Base-by-base conservation (phyloP, 2,888 invertebrate genomes). In the Acanthoscelides obtectus region DNA sequence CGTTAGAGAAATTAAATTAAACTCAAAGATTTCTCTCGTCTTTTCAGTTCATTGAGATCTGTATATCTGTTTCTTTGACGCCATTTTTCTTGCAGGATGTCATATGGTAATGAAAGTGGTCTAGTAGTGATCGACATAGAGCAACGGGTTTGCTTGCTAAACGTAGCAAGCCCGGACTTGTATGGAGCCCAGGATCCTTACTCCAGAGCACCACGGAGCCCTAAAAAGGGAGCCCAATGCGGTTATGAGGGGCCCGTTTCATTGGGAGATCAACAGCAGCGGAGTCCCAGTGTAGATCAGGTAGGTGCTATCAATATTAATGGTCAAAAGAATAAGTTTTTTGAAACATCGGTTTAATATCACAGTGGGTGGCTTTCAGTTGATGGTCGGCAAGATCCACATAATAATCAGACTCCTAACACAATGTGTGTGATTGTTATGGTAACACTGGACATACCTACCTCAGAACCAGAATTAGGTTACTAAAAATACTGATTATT, bases 101-200 rank as follows among this genome's bases (percentile, higher is more conserved):
- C 97, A 82, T 98, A 97, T 89, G 98, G 98, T 82, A 98, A 96
- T 85, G 98, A 98, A 87, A 93, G 94, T 81, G 98, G 98, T 81
- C 89, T 99, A 85, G 97, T 96, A 85, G 93, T 99, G 86, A 92
- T 97, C 83, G 99, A 99, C 89, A 92, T 95, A 86, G 90, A 95
- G 84, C 97, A 97, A 87, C 95, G 95, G 88, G 90, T 92, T 77
- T 94, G 94, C 86, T 90, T 98, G 83, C 88, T 94, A 78, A 97
- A 95, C 87, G 91, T 96, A 85, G 93, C 94, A 78, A 94, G 96
- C 79, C 92, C 94, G 79, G 96, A 98, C 86, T 90, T 99, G 79
- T 97, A 98, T 89, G 95, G 94, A 83, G 90, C 92, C 68, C 91
- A 93, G 83, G 95, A 96, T 87, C 95, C 95, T 72, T 96, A 94